Base-by-base conservation (phyloP, 1,140 invertebrate species). In the Drosophila kikkawai region DNA sequence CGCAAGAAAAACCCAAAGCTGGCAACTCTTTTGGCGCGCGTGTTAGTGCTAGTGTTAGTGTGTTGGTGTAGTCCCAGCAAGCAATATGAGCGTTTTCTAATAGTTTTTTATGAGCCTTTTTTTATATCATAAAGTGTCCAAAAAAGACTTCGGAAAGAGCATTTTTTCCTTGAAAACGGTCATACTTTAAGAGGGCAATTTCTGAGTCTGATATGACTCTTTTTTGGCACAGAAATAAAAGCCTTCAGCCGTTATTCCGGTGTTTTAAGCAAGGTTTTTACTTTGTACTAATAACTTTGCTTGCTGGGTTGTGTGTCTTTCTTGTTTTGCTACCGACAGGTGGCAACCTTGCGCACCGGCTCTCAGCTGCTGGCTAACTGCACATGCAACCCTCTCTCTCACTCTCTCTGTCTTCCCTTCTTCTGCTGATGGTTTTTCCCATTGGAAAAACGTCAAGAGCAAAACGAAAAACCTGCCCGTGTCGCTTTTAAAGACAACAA, bases 271-370 rank as follows among this genome's bases (percentile, higher is more conserved):
- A 19, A 19, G 19, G 19, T 19, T 19, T 19, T 19, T 19, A 19
- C 19, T 19, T 19, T 19, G 19, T 19, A 19, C 19, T 19, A 19
- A 19, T 19, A 22, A 22, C 22, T 22, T 22, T 22, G 22, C 22
- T 22, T 22, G 22, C 22, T 53, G 32, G 51, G 22, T n/a, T 9
- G 42, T 29, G 17, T 65, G 29, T 7, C 29, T 44, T 68, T 53
- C 37, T 57, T 57, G 34, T 39, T 41, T 26, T 37, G 48, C 50
- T 29, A 15, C 22, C 64, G 67, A 79, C 81, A 83, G 78, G 82
- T 85, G 82, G 82, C 82, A 85, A 85, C 74, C 42, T 78, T 79
- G 68, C 42, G 37, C 53, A 36, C 69, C 69, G 51, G 67, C 69
- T 65, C 63, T 44, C 63, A 65, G 63, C 63, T 66, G 63, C 67